Evolutionary conservation across 2,113 vertebrate species (phyloP), one percentile per base, ranked within the genome.

Genomic region (Hemiprocne comata): DNA sequence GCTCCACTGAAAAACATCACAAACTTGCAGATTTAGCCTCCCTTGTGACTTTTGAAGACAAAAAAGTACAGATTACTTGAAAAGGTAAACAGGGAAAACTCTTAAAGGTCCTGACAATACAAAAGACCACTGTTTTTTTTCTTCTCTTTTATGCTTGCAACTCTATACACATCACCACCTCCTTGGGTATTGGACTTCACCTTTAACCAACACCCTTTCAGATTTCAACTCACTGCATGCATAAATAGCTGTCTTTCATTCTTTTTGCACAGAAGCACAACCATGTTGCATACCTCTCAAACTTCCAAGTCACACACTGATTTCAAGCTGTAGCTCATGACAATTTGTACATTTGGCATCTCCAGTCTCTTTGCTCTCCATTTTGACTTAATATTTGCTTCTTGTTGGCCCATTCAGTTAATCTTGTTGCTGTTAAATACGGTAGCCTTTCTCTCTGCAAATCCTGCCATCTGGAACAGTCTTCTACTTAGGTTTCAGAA

Each of bases 341-440:
- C 46, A 60, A 7, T 29, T 75, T 36, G 17, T 33, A 33, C 16
- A 4, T 66, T 75, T 10, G 5, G 28, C 46, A 31, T 25, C n/a
- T 83, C n/a, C 18, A 87, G 58, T 38, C n/a, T 65, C 53, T 91
- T 58, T 42, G 28, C 23, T 94, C 77, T 77, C 81, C 24, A 54
- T 51, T 95, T 87, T 61, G 40, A 81, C 85, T 65, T 79, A 80
- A 87, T 40, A 67, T 85, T 91, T 91, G 79, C 46, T 83, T 91
- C 72, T 74, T 83, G 57, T 86, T 95, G 82, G 69, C 44, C 93
- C 42, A 80, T 90, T 83, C 48, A 84, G 36, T 79, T 93, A 74
- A 90, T 95, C 57, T 64, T 94, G 85, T 83, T 95, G 75, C 72
- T 91, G 34, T 75, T 86, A 93, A 96, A 92, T 66, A 92, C 40